Evolutionary conservation across 2,113 vertebrate genomes (phyloP), one percentile per base, ranked within the genome.

Genomic region (Lutjanus erythropterus): DNA sequence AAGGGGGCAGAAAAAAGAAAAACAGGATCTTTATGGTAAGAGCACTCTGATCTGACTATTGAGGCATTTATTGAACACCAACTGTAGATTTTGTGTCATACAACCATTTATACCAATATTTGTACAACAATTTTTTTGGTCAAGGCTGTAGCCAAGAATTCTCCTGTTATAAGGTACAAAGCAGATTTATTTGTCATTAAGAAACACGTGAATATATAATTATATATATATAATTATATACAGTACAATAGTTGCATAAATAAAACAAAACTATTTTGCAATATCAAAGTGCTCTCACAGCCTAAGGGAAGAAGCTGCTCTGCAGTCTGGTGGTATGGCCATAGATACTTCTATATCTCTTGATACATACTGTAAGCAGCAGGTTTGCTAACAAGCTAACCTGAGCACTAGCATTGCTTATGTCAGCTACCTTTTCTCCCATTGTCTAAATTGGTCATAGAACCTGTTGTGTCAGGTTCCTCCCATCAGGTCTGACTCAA

Each of bases 31-130:
- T 85, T 93, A 67, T 71, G 71, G 80, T 78, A 55, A 83, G 76
- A 87, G 29, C 46, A 31, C 79, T 89, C 80, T 75, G 80, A 91
- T 91, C 78, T 68, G 44, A 83, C 71, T 62, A 86, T 85, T 80
- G 76, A 58, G 84, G 71, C 64, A 66, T 91, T 90, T 88, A 81
- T 67, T 76, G 67, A 84, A 78, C 44, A 83, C 86, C 82, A 75
- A 83, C 65, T 79, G 77, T 81, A 46, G 47, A 78, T 73, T 81
- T 83, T 65, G 1, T 69, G 1, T 69, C 33, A 52, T 7, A 56
- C 59, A 53, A 41, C 21, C 39, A 50, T 77, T 83, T 60, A 68
- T n/a, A 74, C 29, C 12, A 88, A 79, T 83, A 73, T 84, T 84
- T 86, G 50, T 35, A 50, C 29, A 85, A 41, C 29, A 27, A 59